Base-by-base conservation (phyloP, 2,888 invertebrate species). In the Macrosoma leucophasiata region DNA sequence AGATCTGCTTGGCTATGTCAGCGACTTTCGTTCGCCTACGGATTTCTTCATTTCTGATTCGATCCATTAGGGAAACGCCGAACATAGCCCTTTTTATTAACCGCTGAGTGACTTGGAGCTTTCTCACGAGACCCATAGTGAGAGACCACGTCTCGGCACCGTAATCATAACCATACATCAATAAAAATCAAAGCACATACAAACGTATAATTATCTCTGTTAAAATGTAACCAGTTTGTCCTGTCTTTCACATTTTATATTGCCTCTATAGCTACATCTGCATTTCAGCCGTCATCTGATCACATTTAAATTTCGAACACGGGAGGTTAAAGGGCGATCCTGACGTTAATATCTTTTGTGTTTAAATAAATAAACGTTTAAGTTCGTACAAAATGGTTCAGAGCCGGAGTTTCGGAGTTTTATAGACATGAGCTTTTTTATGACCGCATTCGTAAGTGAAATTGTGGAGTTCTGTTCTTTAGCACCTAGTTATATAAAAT, bases 291-390 rank as follows among this genome's bases (percentile, higher is more conserved):
- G 47, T 48, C 46, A 42, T 23, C 28, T 33, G 23, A 41, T 34
- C 39, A 26, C 40, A 44, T 46, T 46, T 40, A 46, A 42, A 46
- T 40, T 46, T 39, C 36, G 31, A 43, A 49, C 41, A 48, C 39
- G 38, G 43, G 31, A 46, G 44, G 45, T 37, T 46, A 48, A 44
- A 48, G 47, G 47, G 46, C 46, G 21, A 22, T 32, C 31, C 38
- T 46, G 52, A 48, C 45, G 45, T 43, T 43, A 41, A 33, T 41
- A 48, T 43, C 28, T 33, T 39, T 35, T 26, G 29, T 38, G 25
- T 39, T 44, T 41, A 41, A 43, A 48, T 43, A 45, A 40, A 42
- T 39, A 33, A 44, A 48, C 48, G 36, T 37, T 46, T 42, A 40
- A 30, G 31, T 34, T 29, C 28, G 18, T 29, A 37, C 29, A 27